These are phyloP conservation scores for Nasonia oneida DNA, from an alignment of 2,888 invertebrate genomes.

Conservation along the genomic window DNA sequence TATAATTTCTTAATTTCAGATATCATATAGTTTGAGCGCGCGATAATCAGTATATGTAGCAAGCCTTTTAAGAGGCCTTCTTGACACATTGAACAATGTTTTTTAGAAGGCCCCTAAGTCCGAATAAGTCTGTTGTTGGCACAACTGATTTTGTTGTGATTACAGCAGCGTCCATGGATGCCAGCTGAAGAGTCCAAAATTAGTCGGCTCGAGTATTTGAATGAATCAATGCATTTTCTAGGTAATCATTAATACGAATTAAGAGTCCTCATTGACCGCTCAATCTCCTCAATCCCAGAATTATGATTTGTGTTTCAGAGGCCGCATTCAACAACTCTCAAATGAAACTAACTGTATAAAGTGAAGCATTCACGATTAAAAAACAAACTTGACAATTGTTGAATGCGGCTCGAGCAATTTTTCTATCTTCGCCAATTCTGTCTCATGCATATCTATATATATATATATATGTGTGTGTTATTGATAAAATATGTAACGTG, in stretches of 20 bases:
- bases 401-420: conserved; percentile 49
- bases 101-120: conserved; percentile 27
- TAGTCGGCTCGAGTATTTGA: conserved; percentile 78
- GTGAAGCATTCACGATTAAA: neutral
- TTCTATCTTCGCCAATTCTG: conserved; percentile 55
- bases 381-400: conserved; percentile 43
- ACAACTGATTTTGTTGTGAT: conserved; percentile 80
- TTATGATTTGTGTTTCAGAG: conserved; percentile 66
- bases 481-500: conserved; percentile 15
- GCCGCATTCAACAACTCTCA: conserved; percentile 69
- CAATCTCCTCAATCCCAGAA: conserved; percentile 65
- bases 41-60: conserved; percentile 23
- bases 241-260: conserved; percentile 79
- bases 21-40: conserved; percentile 55
- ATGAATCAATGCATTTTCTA: conserved; percentile 79
- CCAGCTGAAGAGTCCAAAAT: conserved; percentile 77
- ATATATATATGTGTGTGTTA: neutral
- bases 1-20: conserved; percentile 58
- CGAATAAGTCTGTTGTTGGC: conserved; percentile 75
- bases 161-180: conserved; percentile 78
- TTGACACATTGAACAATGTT: conserved; percentile 27
- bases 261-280: conserved; percentile 74
- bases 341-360: too few species aligned
- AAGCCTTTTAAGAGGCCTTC: conserved; percentile 44
- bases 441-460: conserved; percentile 33